Base-by-base conservation (phyloP, 2,888 invertebrate genomes). In the Augiades crinisus region DNA sequence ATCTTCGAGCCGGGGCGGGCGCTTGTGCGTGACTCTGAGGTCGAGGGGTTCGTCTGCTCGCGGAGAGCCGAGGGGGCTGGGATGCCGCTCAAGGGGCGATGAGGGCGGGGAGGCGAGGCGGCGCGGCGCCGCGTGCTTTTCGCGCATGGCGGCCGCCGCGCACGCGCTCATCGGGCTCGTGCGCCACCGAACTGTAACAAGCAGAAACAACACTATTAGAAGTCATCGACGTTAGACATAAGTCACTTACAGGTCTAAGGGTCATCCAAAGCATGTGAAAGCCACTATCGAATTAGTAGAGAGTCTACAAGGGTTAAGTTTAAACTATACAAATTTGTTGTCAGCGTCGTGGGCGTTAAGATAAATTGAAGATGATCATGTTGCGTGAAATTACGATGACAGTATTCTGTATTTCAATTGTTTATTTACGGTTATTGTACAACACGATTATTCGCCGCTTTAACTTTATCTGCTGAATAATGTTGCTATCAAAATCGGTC, bases 41-140 rank as follows among this genome's bases (percentile, higher is more conserved):
- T 98, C 98, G 53, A 98, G 91, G 0, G 98, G 98, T 75, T 96
- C 95, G 73, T 96, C 95, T 55, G 83, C 76, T 27, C 82, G 78
- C 13, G 90, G 78, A 61, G 84, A 76, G 82, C 90, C 72, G 65
- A 91, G 78, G 68, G 91, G 68, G 90, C 92, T 75, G 90, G 81
- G 61, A 89, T 91, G 67, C 57, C 64, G 77, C 53, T 82, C 81
- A 56, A 65, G 78, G 37, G 86, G 86, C 47, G 87, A 87, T 76
- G 92, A 65, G 61, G 78, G 83, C 62, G 77, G 90, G 70, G 74
- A 91, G 87, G 79, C 91, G 94, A 96, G 95, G 91, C 96, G 96
- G 88, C 96, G 93, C 81, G 96, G 96, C 79, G 95, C 95, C 82
- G 96, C 95, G 92, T 96, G 96, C 91, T 97, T 96, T 91, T 96